These are phyloP conservation scores for Motacilla alba DNA, from an alignment of 2,113 vertebrate genomes.

Conservation along the genomic window DNA sequence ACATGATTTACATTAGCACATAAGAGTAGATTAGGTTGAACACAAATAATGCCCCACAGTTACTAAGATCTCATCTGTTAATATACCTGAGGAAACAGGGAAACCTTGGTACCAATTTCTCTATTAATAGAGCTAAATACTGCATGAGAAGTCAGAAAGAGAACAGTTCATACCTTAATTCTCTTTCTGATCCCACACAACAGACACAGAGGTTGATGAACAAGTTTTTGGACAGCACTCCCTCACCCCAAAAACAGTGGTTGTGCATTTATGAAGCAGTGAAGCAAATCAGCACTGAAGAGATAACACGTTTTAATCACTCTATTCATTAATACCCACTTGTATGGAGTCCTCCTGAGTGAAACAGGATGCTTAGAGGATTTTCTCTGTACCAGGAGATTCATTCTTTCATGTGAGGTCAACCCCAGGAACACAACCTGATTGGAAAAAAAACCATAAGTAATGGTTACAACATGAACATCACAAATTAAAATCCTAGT, in stretches of 20 bases:
- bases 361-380: conserved; percentile 79
- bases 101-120: not conserved
- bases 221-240: not conserved
- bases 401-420: conserved; percentile 87
- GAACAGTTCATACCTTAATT: not conserved
- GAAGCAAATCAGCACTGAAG: not conserved
- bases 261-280: not conserved
- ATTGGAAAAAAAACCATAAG: not conserved
- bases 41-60: not conserved
- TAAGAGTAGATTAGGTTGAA: not conserved
- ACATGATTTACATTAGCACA: not conserved
- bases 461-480: not conserved
- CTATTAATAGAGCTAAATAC: not conserved
- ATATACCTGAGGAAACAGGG: not conserved
- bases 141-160: not conserved
- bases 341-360: conserved; percentile 89
- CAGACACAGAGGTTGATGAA: not conserved
- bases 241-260: fast-evolving
- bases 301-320: not conserved
- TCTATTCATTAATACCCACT: conserved; percentile 74
- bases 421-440: conserved; percentile 88
- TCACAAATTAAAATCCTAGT: not conserved
- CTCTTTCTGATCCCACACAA: not conserved
- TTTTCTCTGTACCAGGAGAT: conserved; percentile 75
- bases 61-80: not conserved